Evolutionary conservation across 2,797 vertebrate species (phyloP).

Genomic region (Hippocampus kuda): DNA sequence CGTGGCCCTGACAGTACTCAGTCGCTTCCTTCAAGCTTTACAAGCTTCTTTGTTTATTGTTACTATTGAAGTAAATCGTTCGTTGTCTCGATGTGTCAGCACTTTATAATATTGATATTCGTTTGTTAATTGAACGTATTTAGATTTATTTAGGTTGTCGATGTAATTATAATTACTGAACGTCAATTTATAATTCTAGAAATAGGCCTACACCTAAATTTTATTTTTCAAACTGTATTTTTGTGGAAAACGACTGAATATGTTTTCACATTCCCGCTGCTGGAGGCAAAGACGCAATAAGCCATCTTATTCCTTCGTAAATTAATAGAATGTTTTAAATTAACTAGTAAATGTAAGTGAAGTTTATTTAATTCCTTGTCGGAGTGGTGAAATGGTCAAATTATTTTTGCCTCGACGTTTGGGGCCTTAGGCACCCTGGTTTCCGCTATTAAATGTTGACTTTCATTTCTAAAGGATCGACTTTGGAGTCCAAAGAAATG

Average conservation of each 20-base stretch:
- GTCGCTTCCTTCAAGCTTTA: not conserved
- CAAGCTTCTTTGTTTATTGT: not conserved
- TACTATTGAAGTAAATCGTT: not conserved
- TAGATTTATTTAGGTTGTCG: not conserved
- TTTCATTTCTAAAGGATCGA: not conserved
- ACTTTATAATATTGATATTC: not conserved
- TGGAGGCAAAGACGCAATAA: not conserved
- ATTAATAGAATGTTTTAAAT: not conserved
- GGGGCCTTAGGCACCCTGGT: not conserved
- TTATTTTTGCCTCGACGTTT: not conserved
- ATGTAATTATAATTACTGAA: not conserved
- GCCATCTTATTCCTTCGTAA: too few relatives aligned
- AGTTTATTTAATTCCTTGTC: not conserved
- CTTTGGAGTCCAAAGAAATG: not conserved
- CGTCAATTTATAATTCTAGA: not conserved
- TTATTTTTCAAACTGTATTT: not conserved
- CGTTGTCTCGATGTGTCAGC: not conserved
- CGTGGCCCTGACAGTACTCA: not conserved
- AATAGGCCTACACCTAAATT: not conserved
- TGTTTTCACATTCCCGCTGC: not conserved
- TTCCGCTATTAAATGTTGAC: not conserved
- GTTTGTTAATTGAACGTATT: not conserved
- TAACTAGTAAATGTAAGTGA: not conserved
- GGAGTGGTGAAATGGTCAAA: too few relatives aligned
- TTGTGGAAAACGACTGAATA: not conserved